A percentile compares a stretch with the other conserved stretches of the same genome.
Conservation (phyloP, 1,140 invertebrate genomes). For the Drosophila sproati region DNA sequence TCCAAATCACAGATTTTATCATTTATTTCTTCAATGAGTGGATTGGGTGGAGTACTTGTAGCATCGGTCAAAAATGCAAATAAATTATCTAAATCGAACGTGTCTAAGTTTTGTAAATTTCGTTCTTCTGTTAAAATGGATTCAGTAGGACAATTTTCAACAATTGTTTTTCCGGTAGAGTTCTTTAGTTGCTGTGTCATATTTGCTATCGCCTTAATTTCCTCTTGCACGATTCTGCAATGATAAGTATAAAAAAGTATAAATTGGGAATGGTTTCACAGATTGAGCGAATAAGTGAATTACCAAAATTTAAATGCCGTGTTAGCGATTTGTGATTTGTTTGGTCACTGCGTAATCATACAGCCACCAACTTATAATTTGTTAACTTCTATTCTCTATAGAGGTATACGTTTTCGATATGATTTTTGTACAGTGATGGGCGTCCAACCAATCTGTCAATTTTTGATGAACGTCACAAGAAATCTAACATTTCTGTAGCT, state of each 20-base stretch:
- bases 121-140: constrained; percentile 22
- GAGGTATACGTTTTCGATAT: too few relatives aligned
- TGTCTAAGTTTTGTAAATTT: constrained; percentile 86
- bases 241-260: not conserved
- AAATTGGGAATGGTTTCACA: not conserved
- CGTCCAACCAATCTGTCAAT: too few relatives aligned
- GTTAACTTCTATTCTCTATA: too few relatives aligned
- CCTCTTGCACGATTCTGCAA: constrained; percentile 90
- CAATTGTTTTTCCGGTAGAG: constrained; percentile 78
- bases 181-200: constrained; percentile 91
- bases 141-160: constrained; percentile 14
- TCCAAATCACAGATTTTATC: constrained; percentile 93
- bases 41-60: constrained; percentile 86
- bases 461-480: too few relatives aligned
- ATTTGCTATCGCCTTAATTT: constrained; percentile 90
- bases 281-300: not conserved
- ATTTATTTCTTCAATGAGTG: constrained; percentile 93
- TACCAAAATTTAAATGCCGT: too few relatives aligned
- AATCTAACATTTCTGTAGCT: too few relatives aligned
- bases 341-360: too few relatives aligned
- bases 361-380: too few relatives aligned
- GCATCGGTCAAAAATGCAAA: constrained; percentile 96
- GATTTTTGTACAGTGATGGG: too few relatives aligned
- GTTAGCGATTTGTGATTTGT: too few relatives aligned
- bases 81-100: constrained; percentile 95